These are phyloP conservation scores for Pocillopora meandrina DNA, from an alignment of 92 coral and sea anemone species.

Conservation along the genomic window DNA sequence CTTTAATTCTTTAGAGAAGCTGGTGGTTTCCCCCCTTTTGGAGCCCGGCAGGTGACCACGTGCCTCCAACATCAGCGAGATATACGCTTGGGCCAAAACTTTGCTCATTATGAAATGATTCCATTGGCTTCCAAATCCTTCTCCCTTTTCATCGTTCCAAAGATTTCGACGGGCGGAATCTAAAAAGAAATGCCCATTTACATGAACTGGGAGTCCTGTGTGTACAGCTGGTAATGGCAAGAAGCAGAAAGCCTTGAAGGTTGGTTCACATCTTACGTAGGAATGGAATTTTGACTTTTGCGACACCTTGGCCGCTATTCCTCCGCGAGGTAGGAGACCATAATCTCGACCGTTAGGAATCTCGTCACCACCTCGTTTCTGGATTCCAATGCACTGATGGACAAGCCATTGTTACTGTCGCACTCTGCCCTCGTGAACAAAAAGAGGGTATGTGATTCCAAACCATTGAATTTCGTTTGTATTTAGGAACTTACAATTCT, in stretches of 20 bases:
- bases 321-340: slow-evolving; percentile 91
- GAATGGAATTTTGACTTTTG: background rate
- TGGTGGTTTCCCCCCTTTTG: background rate
- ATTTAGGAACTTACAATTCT: slow-evolving; percentile 24
- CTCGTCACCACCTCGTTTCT: background rate
- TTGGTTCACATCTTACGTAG: background rate
- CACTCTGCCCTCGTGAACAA: slow-evolving; percentile 43
- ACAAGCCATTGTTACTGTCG: slow-evolving; percentile 71
- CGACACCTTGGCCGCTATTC: slow-evolving; percentile 75
- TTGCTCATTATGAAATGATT: slow-evolving; percentile 72
- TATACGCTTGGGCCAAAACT: slow-evolving; percentile 70
- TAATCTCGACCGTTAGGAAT: slow-evolving; percentile 68
- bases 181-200: slow-evolving; percentile 89
- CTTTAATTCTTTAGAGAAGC: slow-evolving; percentile 38
- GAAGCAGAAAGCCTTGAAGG: slow-evolving; percentile 74
- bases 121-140: slow-evolving; percentile 71
- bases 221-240: slow-evolving; percentile 78
- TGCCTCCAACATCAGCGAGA: slow-evolving; percentile 65
- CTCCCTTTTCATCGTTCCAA: slow-evolving; percentile 70
- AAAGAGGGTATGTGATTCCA: slow-evolving; percentile 61
- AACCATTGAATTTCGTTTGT: slow-evolving; percentile 62
- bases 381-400: slow-evolving; percentile 65
- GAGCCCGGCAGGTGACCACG: slow-evolving; percentile 55
- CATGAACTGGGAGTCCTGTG: slow-evolving; percentile 85
- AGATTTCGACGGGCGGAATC: slow-evolving; percentile 88